These are phyloP conservation scores for Dryobotodes eremita DNA, from an alignment of 2,888 invertebrate species.

Conservation along the genomic window DNA sequence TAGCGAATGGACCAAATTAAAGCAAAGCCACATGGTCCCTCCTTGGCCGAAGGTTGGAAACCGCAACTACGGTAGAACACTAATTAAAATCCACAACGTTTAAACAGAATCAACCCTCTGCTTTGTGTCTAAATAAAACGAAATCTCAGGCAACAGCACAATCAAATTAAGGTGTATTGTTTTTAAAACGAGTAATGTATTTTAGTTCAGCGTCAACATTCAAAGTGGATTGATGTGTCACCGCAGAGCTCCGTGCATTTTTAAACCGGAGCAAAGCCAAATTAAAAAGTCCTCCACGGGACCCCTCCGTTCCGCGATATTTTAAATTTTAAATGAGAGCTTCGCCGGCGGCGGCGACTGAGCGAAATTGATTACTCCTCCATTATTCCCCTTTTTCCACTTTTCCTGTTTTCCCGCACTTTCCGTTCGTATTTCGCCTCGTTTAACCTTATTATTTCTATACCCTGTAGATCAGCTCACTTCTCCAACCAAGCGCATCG, in stretches of 20 bases:
- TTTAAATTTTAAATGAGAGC: slow-evolving; percentile 90
- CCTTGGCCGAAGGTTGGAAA: slow-evolving; percentile 33
- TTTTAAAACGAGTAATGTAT: slow-evolving; percentile 71
- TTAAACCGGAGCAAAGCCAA: slow-evolving; percentile 87
- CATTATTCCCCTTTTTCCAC: slow-evolving; percentile 90
- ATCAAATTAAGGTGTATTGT: slow-evolving; percentile 58
- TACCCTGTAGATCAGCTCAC: slow-evolving; percentile 72
- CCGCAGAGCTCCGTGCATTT: slow-evolving; percentile 88
- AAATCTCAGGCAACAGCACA: slow-evolving; percentile 42
- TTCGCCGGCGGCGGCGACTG: slow-evolving; percentile 88
- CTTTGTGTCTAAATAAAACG: slow-evolving; percentile 46
- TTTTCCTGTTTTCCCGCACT: slow-evolving; percentile 85
- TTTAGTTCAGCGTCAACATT: slow-evolving; percentile 82
- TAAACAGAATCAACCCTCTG: slow-evolving; percentile 49
- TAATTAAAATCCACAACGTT: slow-evolving; percentile 55
- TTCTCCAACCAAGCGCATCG: slow-evolving; percentile 56
- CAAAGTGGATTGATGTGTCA: slow-evolving; percentile 89
- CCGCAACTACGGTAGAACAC: slow-evolving; percentile 47
- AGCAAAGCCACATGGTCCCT: slow-evolving; percentile 31
- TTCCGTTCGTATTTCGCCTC: slow-evolving; percentile 85
- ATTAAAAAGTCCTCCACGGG: slow-evolving; percentile 89
- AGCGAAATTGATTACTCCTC: slow-evolving; percentile 91
- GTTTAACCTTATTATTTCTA: slow-evolving; percentile 87
- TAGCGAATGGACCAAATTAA: slow-evolving; percentile 23
- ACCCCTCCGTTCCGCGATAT: slow-evolving; percentile 85